Evolutionary conservation across 35 echinoderm and acorn worm species (phyloP), one percentile per base, ranked within the genome.

Genomic region (Stichopus chloronotus): DNA sequence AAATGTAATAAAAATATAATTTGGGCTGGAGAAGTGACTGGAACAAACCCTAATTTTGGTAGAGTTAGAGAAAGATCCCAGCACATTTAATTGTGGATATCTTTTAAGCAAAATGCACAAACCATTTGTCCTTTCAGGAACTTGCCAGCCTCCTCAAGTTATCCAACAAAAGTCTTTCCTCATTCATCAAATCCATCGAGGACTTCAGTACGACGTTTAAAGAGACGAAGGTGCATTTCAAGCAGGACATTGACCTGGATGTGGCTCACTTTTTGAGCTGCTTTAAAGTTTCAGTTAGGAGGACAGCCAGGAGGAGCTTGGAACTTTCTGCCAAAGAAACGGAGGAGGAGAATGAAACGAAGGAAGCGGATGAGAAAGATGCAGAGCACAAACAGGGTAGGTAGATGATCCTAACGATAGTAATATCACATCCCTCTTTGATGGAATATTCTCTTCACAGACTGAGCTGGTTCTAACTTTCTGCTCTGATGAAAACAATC

Each of bases 181-280:
- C 9, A 17, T 55, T 78, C n/a, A 2, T 91, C 52, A 57, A 10
- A 56, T 91, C 72, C n/a, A 20, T 98, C 13, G 63, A 60, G 17
- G 91, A 78, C 19, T 98, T 96, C 90, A 53, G 91, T 25, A 90
- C 84, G 12, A 59, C 87, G 19, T 88, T 85, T 9, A 86, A 88
- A 56, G 69, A 91, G 58, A 78, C 93, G 5, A 98, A 92, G 79
- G 96, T 98, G n/a, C 94, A 94, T 72, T 98, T 98, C 88, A 91
- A 93, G 17, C 24, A 84, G 5, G 94, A 96, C 43, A 63, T 91
- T 6, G 54, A 54, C 59, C 93, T 98, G 80, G 96, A 98, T 57
- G 85, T 93, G 1, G 65, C 96, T 4, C 93, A 93, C 53, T 98
- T 98, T 60, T 63, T 98, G 53, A 89, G 95, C 52, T 98, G 96